Evolutionary conservation across 2,888 invertebrate genomes (phyloP), one percentile per base, ranked within the genome.

Genomic region (Carabus problematicus): DNA sequence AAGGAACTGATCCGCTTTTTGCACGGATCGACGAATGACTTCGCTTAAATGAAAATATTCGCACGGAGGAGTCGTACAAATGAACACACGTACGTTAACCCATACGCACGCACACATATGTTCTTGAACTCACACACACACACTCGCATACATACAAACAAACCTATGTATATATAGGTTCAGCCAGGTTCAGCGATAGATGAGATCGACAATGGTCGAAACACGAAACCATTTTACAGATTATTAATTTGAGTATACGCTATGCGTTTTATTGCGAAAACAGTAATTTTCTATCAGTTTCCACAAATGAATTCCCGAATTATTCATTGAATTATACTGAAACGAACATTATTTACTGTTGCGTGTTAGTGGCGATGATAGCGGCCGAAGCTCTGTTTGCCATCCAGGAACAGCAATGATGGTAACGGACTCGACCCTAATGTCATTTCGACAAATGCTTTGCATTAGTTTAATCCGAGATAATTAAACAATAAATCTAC

Each of bases 1-100:
- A 63, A 63, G 52, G 63, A 52, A 63, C 63, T 52, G 63, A 63
- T 63, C 9, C 42, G 63, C 41, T 63, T 63, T 63, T 63, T 54
- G 52, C 54, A 54, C 63, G 52, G 52, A 42, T 54, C 29, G 41
- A 45, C 47, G 62, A 62, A 62, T 62, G 52, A 62, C 41, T 62
- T 3, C 40, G 19, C 54, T 63, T 52, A 63, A 54, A 63, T 63
- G 63, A 54, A 63, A 63, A 63, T 45, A 52, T 42, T 19, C 63
- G 18, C 14, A 42, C 16, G n/a, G 14, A 29, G 60, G 19, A 60
- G 43, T 42, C 42, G 43, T 19, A 52, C 52, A 63, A 52, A 41
- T 8, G 54, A 19, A 41, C 19, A 42, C 16, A 47, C 39, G 49
- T n/a, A 29, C 8, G 39, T 47, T 19, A 39, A n/a, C 40, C 16